Evolutionary conservation across 2,888 invertebrate genomes (phyloP).

Genomic region (Meganola albula): DNA sequence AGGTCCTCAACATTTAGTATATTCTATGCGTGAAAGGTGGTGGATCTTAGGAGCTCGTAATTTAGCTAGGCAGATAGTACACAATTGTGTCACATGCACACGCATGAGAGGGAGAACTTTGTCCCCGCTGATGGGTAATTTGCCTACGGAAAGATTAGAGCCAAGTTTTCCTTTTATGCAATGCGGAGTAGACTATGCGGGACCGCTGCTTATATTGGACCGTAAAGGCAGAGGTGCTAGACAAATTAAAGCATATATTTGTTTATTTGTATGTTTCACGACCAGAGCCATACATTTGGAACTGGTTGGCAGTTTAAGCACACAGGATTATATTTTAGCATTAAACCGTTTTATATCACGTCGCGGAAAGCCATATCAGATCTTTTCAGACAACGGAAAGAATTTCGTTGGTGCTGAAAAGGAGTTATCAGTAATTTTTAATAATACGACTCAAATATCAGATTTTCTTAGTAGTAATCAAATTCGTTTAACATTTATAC

Average conservation of each 20-base stretch:
- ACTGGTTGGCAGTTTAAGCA: conserved; percentile 4
- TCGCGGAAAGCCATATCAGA: conserved; percentile 7
- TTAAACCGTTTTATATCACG: conserved; percentile 7
- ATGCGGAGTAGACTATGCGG: conserved; percentile 9
- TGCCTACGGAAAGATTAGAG: conserved; percentile 4
- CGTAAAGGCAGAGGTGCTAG: conserved; percentile 6
- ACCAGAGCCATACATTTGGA: conserved; percentile 7
- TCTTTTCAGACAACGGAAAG: conserved; percentile 8
- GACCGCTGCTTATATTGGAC: conserved; percentile 8
- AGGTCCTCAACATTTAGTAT: conserved; percentile 6
- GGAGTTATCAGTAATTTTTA: conserved; percentile 1
- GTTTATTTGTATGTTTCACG: conserved; percentile 7
- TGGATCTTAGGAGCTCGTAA: conserved; percentile 9
- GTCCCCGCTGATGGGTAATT: conserved; percentile 7
- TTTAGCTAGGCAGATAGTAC: conserved; percentile 6
- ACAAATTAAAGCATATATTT: conserved; percentile 7
- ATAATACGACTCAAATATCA: neutral
- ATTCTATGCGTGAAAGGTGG: conserved; percentile 2
- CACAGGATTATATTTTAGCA: conserved; percentile 7
- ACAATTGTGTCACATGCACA: conserved; percentile 9
- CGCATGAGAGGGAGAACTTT: conserved; percentile 4
- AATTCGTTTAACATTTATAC: conserved; percentile 6
- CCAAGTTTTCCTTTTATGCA: conserved; percentile 8
- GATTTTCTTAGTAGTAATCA: conserved; percentile 6
- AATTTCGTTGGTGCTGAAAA: conserved; percentile 9